Base-by-base conservation (phyloP, 2,888 invertebrate species). In the Drosophila meridiana region DNA sequence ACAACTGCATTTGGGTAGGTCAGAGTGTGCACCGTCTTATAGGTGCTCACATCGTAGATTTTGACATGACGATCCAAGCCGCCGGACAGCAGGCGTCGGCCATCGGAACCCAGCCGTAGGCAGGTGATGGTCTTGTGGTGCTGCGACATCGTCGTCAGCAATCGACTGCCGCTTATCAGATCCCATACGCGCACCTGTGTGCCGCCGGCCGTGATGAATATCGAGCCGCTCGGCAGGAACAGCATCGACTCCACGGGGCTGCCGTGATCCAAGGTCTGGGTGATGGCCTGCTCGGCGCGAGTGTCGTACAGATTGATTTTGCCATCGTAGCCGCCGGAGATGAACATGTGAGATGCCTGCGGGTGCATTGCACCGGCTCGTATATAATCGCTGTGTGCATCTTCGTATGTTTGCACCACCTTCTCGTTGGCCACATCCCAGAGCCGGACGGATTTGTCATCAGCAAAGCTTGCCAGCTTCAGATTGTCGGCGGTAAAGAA, bases 71-170 rank as follows among this genome's bases (percentile, higher is more conserved):
- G 95, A 93, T 99, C 99, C 65, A 99, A 94, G 4, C 98, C 97
- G 1, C 97, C 98, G 0, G 99, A 98, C 83, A 99, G 93, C 28
- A 99, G 94, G 87, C 97, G 95, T 77, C 95, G 96, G 32, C 97
- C 96, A 90, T 97, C 95, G 50, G 96, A 96, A 32, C 97, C 97
- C 73, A 99, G 94, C 78, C 95, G 94, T 57, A 99, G 92, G 78
- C 97, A 96, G 0, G 98, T 99, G 1, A 99, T 96, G 0, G 99
- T 98, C 94, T 99, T 99, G 93, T 99, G 98, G 93, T 99, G 99
- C 84, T 98, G 97, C 3, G 96, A 96, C 76, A 99, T 95, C 86
- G 95, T 96, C 2, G 97, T 96, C 32, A 99, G 92, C 63, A 98
- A 94, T 91, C 96, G 96, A 26, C 86, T 78, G 32, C 98, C 98